Base-by-base conservation (phyloP, 1,140 invertebrate species). In the Bombus pyrosoma region DNA sequence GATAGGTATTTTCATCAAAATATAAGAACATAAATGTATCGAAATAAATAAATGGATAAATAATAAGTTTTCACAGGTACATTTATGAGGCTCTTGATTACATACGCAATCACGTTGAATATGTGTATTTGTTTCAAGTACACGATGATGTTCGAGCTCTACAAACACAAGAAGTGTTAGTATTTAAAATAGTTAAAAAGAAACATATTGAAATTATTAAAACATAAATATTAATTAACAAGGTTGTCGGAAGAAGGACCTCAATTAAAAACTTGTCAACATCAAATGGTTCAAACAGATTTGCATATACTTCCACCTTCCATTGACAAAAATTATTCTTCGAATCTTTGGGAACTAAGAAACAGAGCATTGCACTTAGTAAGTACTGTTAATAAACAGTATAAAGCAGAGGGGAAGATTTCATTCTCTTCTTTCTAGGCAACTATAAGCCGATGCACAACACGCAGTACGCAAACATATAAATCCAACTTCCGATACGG, bases 301-400 rank as follows among this genome's bases (percentile, higher is more conserved):
- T 93, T 96, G 18, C 97, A 98, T 93, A 96, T 97, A 41, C 83
- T 90, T 68, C 96, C 96, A 0, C 90, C 95, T 13, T 95, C 96
- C 57, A 96, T 97, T 69, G 97, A 97, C 85, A 96, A 96, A 86
- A 95, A 96, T 74, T 98, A 98, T 92, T 96, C 96, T 22, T 98
- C 97, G 95, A 97, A 97, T 93, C 95, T 98, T 83, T 98, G 98
- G 97, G 96, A 98, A 86, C 95, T 97, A 81, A 96, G 97, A 84
- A 92, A 96, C 88, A 95, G 96, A 93, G 97, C 97, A 28, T 96
- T 97, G 8, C 96, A 96, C 93, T 95, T 97, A 96, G 97, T 97
- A 94, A 91, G 74, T 89, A 57, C 25, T 18, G 15, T 39, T 32
- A 28, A 53, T 53, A 28, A 37, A 68, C 5, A 25, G n/a, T 64